These are phyloP conservation scores for Tupaia chinensis DNA, from an alignment of 2,113 vertebrate species.

Conservation along the genomic window DNA sequence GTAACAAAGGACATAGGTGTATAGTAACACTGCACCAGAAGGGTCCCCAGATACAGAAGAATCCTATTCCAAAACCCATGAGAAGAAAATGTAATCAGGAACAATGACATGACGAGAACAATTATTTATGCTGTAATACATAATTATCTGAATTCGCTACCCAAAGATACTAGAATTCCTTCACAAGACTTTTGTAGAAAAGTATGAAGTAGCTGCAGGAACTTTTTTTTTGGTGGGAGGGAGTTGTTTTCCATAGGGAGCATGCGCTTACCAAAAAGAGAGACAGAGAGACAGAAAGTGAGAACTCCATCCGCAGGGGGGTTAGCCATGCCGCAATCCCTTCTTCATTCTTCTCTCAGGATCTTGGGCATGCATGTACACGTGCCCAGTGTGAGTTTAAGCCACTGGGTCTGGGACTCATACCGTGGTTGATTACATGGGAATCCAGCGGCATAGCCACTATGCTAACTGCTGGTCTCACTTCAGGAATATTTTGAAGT, in stretches of 20 bases:
- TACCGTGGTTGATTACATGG: too few species aligned
- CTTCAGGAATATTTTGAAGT: neutral
- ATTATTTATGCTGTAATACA: neutral
- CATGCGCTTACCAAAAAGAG: too few species aligned
- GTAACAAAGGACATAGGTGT: neutral
- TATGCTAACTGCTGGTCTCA: too few species aligned
- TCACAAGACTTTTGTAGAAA: neutral
- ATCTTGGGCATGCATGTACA: too few species aligned
- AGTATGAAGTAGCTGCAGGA: neutral
- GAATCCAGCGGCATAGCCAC: too few species aligned
- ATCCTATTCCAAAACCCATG: neutral
- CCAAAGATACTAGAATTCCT: neutral
- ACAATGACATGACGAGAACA: neutral
- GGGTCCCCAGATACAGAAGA: neutral
- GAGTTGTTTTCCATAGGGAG: too few species aligned
- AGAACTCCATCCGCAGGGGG: too few species aligned
- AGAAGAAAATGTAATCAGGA: neutral
- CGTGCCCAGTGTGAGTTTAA: too few species aligned
- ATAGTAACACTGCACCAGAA: neutral
- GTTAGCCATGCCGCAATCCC: too few species aligned
- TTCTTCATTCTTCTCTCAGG: too few species aligned
- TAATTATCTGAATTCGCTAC: neutral
- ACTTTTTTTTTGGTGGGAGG: neutral
- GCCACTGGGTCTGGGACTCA: too few species aligned
- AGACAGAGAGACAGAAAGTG: too few species aligned